phyloP scores from a whole-genome alignment of 1,140 invertebrate genomes.

The Macrocentrus cingulum region DNA sequence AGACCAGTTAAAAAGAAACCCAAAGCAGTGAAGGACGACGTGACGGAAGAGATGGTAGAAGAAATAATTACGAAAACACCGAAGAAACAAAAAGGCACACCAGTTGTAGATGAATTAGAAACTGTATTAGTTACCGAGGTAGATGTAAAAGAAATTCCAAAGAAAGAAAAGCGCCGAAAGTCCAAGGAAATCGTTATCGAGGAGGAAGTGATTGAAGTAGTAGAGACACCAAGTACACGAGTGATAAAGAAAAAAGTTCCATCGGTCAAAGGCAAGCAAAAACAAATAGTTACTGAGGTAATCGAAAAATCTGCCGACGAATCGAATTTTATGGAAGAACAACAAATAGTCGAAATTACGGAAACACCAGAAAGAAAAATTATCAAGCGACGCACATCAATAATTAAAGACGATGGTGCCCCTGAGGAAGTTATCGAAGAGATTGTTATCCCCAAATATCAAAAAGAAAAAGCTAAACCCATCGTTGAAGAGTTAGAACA shows the following conservation, averaged over 20 bases:
- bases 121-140: constrained; percentile 23
- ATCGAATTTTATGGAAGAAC: constrained; percentile 22
- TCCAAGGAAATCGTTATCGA: constrained; percentile 10
- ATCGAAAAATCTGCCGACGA: constrained; percentile 24
- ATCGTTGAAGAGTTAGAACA: constrained; percentile 25
- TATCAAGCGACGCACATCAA: constrained; percentile 33
- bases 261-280: constrained; percentile 11
- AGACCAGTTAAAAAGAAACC: constrained; percentile 25
- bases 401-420: constrained; percentile 34
- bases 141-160: constrained; percentile 19
- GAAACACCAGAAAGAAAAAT: constrained; percentile 32
- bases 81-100: constrained; percentile 27
- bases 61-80: constrained; percentile 28
- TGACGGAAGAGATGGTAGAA: constrained; percentile 23
- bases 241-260: constrained; percentile 36
- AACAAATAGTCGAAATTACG: constrained; percentile 33
- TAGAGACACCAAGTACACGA: constrained; percentile 35
- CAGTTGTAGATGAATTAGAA: constrained; percentile 21
- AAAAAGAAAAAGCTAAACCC: constrained; percentile 24
- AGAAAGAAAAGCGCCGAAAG: background rate
- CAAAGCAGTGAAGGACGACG: constrained; percentile 32
- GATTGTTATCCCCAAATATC: constrained; percentile 34
- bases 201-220: constrained; percentile 31
- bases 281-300: constrained; percentile 25
- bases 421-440: constrained; percentile 34